Conservation (phyloP, 2,113 vertebrate species). For the Oriolus oriolus region DNA sequence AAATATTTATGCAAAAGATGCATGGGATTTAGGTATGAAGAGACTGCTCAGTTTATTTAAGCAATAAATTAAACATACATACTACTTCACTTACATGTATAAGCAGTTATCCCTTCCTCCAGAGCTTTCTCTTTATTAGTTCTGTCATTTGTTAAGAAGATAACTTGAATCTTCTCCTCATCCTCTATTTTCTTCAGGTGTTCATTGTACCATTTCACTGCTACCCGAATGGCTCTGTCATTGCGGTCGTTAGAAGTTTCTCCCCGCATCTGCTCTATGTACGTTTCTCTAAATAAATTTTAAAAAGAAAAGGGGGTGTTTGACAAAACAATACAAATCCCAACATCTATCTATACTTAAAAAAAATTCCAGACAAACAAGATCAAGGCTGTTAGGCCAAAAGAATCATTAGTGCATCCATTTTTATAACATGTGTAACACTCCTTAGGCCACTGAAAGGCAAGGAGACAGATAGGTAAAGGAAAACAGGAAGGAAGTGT, state of each 20-base stretch:
- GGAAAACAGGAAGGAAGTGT: not conserved
- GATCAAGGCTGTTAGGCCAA: not conserved
- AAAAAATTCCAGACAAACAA: not conserved
- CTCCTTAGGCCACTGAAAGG: not conserved
- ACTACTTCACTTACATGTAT: slow-evolving; percentile 80
- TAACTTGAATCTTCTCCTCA: slow-evolving; percentile 74
- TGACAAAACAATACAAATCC: not conserved
- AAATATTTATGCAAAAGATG: not conserved
- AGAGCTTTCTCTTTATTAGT: slow-evolving; percentile 89
- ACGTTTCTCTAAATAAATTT: slow-evolving; percentile 83
- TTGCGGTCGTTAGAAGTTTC: slow-evolving; percentile 93
- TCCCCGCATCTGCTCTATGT: slow-evolving; percentile 85
- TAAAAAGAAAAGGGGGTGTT: rapidly evolving
- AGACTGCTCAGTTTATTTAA: not conserved
- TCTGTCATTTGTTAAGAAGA: slow-evolving; percentile 92
- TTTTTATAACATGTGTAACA: not conserved
- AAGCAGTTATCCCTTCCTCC: slow-evolving; percentile 82
- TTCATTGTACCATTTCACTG: slow-evolving; percentile 88
- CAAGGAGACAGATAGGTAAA: not conserved
- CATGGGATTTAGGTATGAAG: not conserved
- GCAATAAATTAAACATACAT: not conserved
- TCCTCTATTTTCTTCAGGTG: slow-evolving; percentile 77
- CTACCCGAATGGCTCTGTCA: slow-evolving; percentile 91
- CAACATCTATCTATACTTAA: not conserved
- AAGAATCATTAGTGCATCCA: not conserved